Evolutionary conservation across 2,113 vertebrate genomes (phyloP).

Genomic region (Serilophus lunatus): DNA sequence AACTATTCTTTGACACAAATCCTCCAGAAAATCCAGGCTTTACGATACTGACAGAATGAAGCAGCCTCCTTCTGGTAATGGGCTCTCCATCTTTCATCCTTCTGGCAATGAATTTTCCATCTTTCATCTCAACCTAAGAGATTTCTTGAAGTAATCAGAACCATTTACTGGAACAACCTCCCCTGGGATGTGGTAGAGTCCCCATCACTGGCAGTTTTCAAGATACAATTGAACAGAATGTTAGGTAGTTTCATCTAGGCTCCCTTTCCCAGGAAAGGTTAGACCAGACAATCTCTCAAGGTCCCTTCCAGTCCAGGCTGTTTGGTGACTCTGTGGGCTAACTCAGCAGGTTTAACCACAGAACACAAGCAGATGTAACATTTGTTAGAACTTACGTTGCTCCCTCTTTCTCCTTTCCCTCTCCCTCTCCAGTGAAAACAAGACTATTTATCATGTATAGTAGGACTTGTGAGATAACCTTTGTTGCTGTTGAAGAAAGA

Average conservation of each 20-base stretch:
- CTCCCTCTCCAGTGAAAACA: not conserved
- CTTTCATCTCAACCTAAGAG: not conserved
- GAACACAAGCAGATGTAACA: not conserved
- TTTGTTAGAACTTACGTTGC: not conserved
- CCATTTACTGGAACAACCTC: not conserved
- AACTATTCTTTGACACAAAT: not conserved
- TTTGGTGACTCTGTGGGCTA: not conserved
- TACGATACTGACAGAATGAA: not conserved
- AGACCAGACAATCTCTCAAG: fast-evolving
- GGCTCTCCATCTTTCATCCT: not conserved
- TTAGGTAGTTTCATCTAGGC: not conserved
- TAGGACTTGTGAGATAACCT: not conserved
- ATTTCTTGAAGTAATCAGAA: not conserved
- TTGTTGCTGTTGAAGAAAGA: not conserved
- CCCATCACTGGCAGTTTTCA: not conserved
- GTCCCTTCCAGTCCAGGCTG: not conserved
- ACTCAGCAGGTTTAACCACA: not conserved
- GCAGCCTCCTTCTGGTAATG: not conserved
- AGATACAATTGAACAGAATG: not conserved
- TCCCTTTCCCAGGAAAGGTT: not conserved
- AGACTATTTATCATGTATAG: not conserved
- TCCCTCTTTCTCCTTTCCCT: not conserved
- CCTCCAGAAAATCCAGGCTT: not conserved
- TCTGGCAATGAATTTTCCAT: not conserved
- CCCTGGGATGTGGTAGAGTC: not conserved